Conservation (phyloP, 2,888 invertebrate species). For the Acleris literana region DNA sequence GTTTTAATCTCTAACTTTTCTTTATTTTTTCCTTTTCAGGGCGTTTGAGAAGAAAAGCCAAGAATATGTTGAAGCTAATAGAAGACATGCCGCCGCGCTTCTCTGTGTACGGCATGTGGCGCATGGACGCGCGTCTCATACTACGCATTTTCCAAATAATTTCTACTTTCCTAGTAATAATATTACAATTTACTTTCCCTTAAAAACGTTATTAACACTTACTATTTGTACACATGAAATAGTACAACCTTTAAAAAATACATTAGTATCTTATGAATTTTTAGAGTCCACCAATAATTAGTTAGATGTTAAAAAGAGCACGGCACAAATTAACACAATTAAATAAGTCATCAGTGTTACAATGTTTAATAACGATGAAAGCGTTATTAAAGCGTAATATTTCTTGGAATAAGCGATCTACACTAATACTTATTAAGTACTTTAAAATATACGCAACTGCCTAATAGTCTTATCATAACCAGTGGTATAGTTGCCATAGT, state of each 20-base stretch:
- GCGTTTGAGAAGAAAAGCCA: constrained; percentile 37
- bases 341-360: too few species aligned
- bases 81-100: constrained; percentile 57
- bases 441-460: too few species aligned
- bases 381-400: too few species aligned
- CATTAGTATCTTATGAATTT: background rate
- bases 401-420: too few species aligned
- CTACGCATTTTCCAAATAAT: constrained; percentile 8
- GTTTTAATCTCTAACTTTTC: too few species aligned
- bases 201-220: too few species aligned
- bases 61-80: constrained; percentile 18
- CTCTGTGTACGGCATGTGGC: constrained; percentile 43
- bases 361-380: too few species aligned
- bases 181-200: constrained; percentile 19
- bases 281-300: background rate
- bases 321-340: background rate
- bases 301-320: too few species aligned
- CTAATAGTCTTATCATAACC: background rate
- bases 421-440: too few species aligned
- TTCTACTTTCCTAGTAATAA: constrained; percentile 8
- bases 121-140: constrained; percentile 32
- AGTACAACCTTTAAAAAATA: too few species aligned
- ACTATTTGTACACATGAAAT: too few species aligned
- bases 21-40: background rate
- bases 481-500: too few species aligned